Base-by-base conservation (phyloP, 2,797 vertebrate species). In the Phaenicophaeus curvirostris region DNA sequence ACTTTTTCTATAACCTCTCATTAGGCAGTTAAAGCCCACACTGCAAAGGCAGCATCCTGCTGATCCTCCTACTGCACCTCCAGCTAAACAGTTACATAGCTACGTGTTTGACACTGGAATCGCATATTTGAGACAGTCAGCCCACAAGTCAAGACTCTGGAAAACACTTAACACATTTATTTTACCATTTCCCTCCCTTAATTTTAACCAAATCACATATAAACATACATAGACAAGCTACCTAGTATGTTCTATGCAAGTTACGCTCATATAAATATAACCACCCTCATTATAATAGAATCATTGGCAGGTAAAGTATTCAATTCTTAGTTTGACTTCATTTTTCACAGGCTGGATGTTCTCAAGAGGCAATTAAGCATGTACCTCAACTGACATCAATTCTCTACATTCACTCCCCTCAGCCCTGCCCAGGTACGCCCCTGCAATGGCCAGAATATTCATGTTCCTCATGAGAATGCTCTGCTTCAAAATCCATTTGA, bases 41-140 rank as follows among this genome's bases (percentile, higher is more conserved):
- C 20, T 8, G 39, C 41, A 62, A 35, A 10, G 1, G 4, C 31
- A 24, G 27, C 31, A 6, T 2, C 21, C 46, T 75, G 58, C 11
- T 0, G 3, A 85, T 2, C 13, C 21, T 20, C 25, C 15, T 46
- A 7, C 0, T 24, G 57, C 37, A 30, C 24, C 33, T 63, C 6
- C 2, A 7, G n/a, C 69, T 55, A 37, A 61, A 46, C 35, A 78
- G 62, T 44, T 61, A 39, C 8, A 27, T 2, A 35, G 21, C 15
- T 33, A 11, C 18, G 33, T 0, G 0, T 23, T 65, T 37, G 39
- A 46, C 24, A 21, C 5, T 33, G 51, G 33, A 55, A 87, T 79
- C 19, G 37, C 1, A 0, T 5, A 27, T 18, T 5, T 79, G n/a
- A 66, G 66, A 48, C 5, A 3, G 0, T 39, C 63, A 79, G 59